Conservation (phyloP, 2,888 invertebrate genomes). For the Keiferia lycopersicella region DNA sequence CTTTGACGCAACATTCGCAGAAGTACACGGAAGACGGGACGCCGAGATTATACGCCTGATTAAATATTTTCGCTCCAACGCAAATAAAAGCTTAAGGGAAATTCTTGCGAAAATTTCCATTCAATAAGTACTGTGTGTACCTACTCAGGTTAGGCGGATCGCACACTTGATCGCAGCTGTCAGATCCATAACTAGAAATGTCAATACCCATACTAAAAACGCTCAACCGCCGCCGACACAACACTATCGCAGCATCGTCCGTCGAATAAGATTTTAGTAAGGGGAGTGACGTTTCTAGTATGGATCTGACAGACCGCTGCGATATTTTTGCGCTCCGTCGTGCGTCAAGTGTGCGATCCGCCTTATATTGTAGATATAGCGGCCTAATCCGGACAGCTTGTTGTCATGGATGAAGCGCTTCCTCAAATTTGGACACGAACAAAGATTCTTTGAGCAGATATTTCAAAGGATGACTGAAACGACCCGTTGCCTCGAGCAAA, state of each 20-base stretch:
- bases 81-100: conserved; percentile 70
- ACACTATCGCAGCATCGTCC: no score
- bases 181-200: no score
- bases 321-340: no score
- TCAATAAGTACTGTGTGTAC: conserved; percentile 42
- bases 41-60: conserved; percentile 78
- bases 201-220: no score
- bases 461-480: conserved; percentile 19
- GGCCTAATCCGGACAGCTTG: conserved; percentile 20
- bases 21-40: conserved; percentile 56
- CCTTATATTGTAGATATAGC: conserved; percentile 4
- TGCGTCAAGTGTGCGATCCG: background rate
- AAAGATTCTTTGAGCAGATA: conserved; percentile 26
- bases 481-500: conserved; percentile 18
- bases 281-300: no score
- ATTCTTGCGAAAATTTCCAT: conserved; percentile 56
- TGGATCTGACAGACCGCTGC: no score
- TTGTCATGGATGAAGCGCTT: conserved; percentile 25
- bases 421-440: conserved; percentile 19
- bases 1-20: conserved; percentile 56
- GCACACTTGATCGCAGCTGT: no score
- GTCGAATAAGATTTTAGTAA: no score
- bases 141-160: conserved; percentile 31
- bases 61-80: conserved; percentile 79
- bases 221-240: no score